Conservation (phyloP, 2,888 invertebrate genomes). For the Cosmia trapezina region DNA sequence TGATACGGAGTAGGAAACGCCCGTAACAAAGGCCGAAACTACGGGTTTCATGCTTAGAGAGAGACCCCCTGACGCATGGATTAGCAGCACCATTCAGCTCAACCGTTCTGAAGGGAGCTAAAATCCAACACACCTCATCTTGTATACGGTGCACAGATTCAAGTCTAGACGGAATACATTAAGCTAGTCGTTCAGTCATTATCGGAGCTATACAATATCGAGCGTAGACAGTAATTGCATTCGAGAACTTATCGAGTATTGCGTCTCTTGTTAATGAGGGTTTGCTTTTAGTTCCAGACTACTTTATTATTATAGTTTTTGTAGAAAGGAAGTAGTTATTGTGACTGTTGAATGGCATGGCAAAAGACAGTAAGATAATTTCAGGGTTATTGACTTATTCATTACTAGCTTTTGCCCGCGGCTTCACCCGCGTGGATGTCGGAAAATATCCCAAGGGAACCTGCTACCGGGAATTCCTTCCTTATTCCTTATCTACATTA, state of each 20-base stretch:
- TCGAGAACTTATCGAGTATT: slow-evolving; percentile 35
- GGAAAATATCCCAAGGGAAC: too few relatives aligned
- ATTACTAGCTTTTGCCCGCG: too few relatives aligned
- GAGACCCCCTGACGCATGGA: too few relatives aligned
- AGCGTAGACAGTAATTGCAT: slow-evolving; percentile 26
- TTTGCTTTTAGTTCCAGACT: slow-evolving; percentile 14
- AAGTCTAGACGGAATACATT: slow-evolving; percentile 57
- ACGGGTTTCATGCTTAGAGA: too few relatives aligned
- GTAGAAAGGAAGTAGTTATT: neutral
- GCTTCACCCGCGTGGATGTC: too few relatives aligned
- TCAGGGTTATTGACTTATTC: slow-evolving; percentile 6
- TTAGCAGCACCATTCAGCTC: too few relatives aligned
- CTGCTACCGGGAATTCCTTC: too few relatives aligned
- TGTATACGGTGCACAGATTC: slow-evolving; percentile 26
- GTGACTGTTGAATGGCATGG: slow-evolving; percentile 4
- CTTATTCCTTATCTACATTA: too few relatives aligned
- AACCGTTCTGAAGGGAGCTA: too few relatives aligned
- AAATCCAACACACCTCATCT: neutral
- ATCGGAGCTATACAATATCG: slow-evolving; percentile 41
- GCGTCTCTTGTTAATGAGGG: neutral
- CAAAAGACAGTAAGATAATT: neutral
- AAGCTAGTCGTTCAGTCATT: slow-evolving; percentile 37
- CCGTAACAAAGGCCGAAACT: too few relatives aligned
- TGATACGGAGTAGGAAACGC: too few relatives aligned
- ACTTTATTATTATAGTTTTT: slow-evolving; percentile 19